A percentile compares a stretch with the other conserved stretches of the same genome.
Evolutionary conservation across 2,888 invertebrate genomes (phyloP).

Genomic region (Acanthoscelides obtectus): DNA sequence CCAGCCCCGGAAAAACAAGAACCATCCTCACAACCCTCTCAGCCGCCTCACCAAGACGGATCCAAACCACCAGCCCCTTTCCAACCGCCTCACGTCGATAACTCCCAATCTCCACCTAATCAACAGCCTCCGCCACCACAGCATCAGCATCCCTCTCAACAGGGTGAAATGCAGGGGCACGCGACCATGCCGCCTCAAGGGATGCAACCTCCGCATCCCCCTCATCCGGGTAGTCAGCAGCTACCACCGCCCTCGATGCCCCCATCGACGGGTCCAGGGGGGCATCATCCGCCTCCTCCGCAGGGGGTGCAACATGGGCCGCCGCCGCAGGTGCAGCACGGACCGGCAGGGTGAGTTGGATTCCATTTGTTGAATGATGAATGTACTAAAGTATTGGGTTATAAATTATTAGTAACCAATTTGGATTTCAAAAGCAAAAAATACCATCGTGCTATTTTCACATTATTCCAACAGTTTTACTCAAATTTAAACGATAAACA

Average conservation of each 20-base stretch:
- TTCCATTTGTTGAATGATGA: too few species aligned
- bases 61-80: not conserved
- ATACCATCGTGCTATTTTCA: too few species aligned
- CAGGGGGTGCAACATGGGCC: not conserved
- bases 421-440: too few species aligned
- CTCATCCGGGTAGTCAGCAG: not conserved
- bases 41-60: not conserved
- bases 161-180: too few species aligned
- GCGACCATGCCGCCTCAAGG: not conserved
- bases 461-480: too few species aligned
- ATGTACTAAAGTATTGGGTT: too few species aligned
- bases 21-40: not conserved
- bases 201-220: too few species aligned
- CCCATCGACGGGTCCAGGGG: too few species aligned
- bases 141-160: constrained; percentile 18
- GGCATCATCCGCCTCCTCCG: not conserved
- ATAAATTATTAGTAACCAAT: too few species aligned
- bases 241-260: not conserved
- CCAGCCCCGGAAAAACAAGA: not conserved
- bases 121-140: constrained; percentile 19
- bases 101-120: constrained; percentile 1
- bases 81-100: not conserved
- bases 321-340: not conserved
- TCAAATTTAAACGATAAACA: too few species aligned
- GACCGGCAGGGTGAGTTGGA: not conserved